Conservation (phyloP, 2,113 vertebrate genomes). For the Seriola dumerili region DNA sequence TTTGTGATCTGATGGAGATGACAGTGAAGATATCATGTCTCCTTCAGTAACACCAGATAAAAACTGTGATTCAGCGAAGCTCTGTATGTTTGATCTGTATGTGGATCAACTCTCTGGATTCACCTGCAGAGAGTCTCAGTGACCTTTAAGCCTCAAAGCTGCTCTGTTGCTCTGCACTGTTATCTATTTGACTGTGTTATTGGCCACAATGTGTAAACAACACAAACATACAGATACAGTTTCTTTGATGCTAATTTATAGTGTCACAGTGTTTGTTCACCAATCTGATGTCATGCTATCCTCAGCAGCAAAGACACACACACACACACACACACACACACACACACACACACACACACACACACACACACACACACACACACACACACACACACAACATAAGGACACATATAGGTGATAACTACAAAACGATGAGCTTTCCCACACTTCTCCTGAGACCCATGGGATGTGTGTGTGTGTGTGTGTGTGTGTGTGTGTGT, state of each 20-base stretch:
- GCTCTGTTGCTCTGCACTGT: neutral
- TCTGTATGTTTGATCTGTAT: too few relatives aligned
- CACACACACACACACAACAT: neutral
- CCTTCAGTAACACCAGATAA: too few relatives aligned
- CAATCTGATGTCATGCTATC: neutral
- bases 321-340: neutral
- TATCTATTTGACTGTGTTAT: too few relatives aligned
- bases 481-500: too few relatives aligned
- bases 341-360: neutral
- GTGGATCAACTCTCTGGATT: neutral
- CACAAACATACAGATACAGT: neutral
- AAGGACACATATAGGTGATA: neutral
- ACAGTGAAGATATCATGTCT: too few relatives aligned
- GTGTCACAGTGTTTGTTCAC: conserved; percentile 10
- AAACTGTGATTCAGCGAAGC: too few relatives aligned
- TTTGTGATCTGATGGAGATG: too few relatives aligned
- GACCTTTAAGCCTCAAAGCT: conserved; percentile 3
- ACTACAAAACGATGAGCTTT: conserved; percentile 10
- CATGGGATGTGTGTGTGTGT: neutral
- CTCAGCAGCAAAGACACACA: neutral
- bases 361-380: neutral
- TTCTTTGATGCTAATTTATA: neutral
- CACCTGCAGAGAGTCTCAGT: neutral
- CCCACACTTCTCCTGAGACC: conserved; percentile 39
- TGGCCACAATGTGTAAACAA: too few relatives aligned